Evolutionary conservation across 2,797 vertebrate genomes (phyloP).

Genomic region (Semotilus atromaculatus): DNA sequence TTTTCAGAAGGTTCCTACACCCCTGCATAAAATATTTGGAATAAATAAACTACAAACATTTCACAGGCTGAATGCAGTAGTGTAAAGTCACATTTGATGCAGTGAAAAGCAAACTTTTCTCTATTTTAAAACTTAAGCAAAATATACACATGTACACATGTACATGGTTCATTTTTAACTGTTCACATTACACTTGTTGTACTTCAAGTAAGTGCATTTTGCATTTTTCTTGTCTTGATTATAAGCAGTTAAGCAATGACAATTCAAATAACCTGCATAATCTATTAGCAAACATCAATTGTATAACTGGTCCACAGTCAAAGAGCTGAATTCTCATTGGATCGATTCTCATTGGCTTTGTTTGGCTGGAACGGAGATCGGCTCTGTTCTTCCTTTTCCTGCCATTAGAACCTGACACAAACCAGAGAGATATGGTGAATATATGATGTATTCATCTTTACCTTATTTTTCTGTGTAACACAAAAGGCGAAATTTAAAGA

Average conservation of each 20-base stretch:
- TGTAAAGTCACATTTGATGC: conserved; percentile 2
- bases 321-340: background rate
- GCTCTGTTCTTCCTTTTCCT: conserved; percentile 1
- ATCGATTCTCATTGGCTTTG: background rate
- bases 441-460: background rate
- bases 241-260: conserved; percentile 21
- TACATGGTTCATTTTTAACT: background rate
- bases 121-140: background rate
- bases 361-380: background rate
- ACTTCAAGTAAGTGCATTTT: conserved; percentile 26
- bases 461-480: background rate
- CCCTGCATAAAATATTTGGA: background rate
- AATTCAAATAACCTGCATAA: conserved; percentile 14
- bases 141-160: conserved; percentile 22
- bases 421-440: background rate
- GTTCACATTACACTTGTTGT: conserved; percentile 6
- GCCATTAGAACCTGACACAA: conserved; percentile 33
- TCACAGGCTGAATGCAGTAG: background rate
- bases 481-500: background rate
- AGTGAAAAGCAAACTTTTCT: background rate
- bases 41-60: conserved; percentile 23
- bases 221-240: conserved; percentile 31
- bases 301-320: background rate
- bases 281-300: background rate
- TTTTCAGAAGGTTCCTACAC: background rate